Evolutionary conservation across 2,888 invertebrate species (phyloP).

Genomic region (Trichopria drosophilae): DNA sequence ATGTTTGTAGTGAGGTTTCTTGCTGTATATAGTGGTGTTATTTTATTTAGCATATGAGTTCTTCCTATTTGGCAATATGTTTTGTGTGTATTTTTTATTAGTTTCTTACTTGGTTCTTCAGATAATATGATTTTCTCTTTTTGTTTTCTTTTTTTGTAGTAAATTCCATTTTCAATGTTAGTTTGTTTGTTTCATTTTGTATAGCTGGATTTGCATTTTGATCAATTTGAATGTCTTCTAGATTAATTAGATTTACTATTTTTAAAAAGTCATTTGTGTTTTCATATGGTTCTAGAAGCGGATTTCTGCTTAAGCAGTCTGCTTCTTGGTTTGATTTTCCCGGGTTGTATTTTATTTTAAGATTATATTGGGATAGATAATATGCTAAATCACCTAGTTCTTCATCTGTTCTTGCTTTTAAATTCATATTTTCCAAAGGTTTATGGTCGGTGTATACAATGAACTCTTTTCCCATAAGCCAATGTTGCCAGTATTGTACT

Average conservation of each 20-base stretch:
- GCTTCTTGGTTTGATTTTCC: constrained; percentile 36
- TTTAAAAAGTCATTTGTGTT: constrained; percentile 31
- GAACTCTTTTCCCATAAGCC: constrained; percentile 24
- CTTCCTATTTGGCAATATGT: constrained; percentile 30
- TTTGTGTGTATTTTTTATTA: constrained; percentile 23
- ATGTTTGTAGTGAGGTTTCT: constrained; percentile 32
- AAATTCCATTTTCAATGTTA: constrained; percentile 24
- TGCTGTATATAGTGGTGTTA: constrained; percentile 18
- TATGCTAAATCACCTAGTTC: constrained; percentile 23
- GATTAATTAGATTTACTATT: constrained; percentile 32
- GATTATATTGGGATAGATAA: constrained; percentile 28
- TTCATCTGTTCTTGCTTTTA: constrained; percentile 27
- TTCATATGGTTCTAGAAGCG: constrained; percentile 31
- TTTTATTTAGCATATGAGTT: constrained; percentile 28
- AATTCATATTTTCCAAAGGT: constrained; percentile 26
- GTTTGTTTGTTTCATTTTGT: constrained; percentile 15
- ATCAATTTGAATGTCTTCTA: constrained; percentile 30
- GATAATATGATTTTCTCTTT: constrained; percentile 32
- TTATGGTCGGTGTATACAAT: constrained; percentile 24
- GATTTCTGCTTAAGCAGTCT: constrained; percentile 37
- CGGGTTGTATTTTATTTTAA: constrained; percentile 27
- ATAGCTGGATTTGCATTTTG: constrained; percentile 27
- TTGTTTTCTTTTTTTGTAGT: constrained; percentile 21
- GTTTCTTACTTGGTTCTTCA: constrained; percentile 23
- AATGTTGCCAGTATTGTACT: constrained; percentile 33